Conservation (phyloP, 2,888 invertebrate species). For the Norana najaformis region DNA sequence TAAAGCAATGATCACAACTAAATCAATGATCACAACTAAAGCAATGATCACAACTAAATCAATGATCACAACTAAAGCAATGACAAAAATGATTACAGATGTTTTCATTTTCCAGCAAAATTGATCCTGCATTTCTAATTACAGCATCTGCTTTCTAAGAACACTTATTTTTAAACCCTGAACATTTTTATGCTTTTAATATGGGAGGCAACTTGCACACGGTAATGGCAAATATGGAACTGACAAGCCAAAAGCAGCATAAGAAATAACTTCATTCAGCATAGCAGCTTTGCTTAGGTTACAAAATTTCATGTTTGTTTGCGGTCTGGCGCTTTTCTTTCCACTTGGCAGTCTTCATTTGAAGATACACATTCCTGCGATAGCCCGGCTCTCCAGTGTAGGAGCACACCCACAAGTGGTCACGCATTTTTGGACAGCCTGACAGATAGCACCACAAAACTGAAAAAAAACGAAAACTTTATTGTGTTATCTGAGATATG, state of each 20-base stretch:
- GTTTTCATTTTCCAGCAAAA: not conserved
- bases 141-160: not conserved
- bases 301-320: not conserved
- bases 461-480: not conserved
- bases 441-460: conserved; percentile 17
- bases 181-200: too few relatives aligned
- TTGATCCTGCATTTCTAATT: not conserved
- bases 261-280: not conserved
- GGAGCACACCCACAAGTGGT: conserved; percentile 17
- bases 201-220: not conserved
- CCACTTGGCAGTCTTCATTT: not conserved
- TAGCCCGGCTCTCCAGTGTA: conserved; percentile 23
- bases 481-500: not conserved
- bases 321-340: not conserved
- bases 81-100: not conserved
- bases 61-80: not conserved
- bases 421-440: not conserved
- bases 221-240: not conserved
- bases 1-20: not conserved
- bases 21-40: not conserved
- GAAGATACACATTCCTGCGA: conserved; percentile 26
- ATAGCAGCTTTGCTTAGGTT: not conserved
- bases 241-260: not conserved
- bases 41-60: not conserved
- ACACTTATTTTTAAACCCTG: not conserved